These are phyloP conservation scores for Arremon brunneinucha DNA, from an alignment of 2,797 vertebrate genomes.

Conservation along the genomic window DNA sequence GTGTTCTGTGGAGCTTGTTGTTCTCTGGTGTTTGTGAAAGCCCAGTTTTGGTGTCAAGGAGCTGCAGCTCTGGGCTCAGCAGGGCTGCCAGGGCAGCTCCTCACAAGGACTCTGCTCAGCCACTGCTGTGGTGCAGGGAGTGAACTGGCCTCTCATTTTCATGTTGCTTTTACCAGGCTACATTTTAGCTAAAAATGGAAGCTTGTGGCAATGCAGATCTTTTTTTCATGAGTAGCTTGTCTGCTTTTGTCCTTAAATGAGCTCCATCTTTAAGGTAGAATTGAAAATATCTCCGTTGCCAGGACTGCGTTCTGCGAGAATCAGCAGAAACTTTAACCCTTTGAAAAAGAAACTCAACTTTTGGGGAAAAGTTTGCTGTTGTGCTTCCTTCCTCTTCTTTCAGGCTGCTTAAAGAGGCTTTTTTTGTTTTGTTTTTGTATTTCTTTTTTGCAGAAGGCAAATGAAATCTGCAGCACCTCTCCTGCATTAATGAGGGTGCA, in stretches of 20 bases:
- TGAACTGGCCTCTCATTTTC: slow-evolving; percentile 28
- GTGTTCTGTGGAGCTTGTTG: neutral
- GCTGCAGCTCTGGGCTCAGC: neutral
- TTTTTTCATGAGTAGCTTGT: neutral
- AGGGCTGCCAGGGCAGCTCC: neutral
- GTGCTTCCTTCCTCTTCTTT: neutral
- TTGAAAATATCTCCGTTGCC: neutral
- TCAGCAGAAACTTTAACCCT: neutral
- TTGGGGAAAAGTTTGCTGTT: neutral
- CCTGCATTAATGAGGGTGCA: slow-evolving; percentile 52
- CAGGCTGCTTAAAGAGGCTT: slow-evolving; percentile 37
- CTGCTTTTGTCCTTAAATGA: slow-evolving; percentile 19
- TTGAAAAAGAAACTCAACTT: neutral
- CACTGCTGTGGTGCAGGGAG: neutral
- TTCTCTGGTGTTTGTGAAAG: neutral
- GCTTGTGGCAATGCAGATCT: neutral
- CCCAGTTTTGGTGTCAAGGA: neutral
- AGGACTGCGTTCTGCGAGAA: neutral
- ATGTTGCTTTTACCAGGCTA: slow-evolving; percentile 24
- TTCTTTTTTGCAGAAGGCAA: slow-evolving; percentile 36
- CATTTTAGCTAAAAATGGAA: slow-evolving; percentile 53
- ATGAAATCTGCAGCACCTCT: slow-evolving; percentile 46
- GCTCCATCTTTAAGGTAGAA: neutral
- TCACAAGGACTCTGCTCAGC: neutral
- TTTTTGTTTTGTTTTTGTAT: neutral